Evolutionary conservation across 2,113 vertebrate genomes (phyloP), one percentile per base, ranked within the genome.

Genomic region (Cercocebus atys): DNA sequence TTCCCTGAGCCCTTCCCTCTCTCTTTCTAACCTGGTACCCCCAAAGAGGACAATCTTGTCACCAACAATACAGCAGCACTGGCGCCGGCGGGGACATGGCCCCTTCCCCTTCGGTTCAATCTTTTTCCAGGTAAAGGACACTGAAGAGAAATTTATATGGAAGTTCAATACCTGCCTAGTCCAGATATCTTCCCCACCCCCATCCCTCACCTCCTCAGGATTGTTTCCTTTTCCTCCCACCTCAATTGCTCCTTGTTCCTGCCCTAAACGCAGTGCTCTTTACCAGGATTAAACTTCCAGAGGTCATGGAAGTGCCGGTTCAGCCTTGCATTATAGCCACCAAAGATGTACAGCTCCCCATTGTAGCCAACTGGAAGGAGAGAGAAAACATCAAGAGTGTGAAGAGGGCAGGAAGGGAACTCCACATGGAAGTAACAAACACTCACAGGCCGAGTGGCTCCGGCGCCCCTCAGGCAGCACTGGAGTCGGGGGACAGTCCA

Each of bases 231-330:
- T 55, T 64, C n/a, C 80, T 88, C 22, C 40, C 79, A 80, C 25
- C 32, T 68, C 78, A 82, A 40, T 0, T 50, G 85, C 4, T 83
- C 40, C 75, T 47, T 87, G 13, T 27, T 40, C 45, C 47, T 86
- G 45, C 95, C 79, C 52, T 81, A 94, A 93, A 90, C 35, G 59
- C 11, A 93, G 82, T 32, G 72, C 47, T 96, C 73, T 93, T 99
- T 98, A 99, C 99, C 99, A 98, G 99, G 99, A 96, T 99, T 99
- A 98, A 99, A 99, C 98, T 99, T 99, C 99, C 99, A 99, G 76
- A 99, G 99, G 93, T 99, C 99, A 1, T 99, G 99, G 98, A 99
- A 99, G 98, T 99, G 99, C 83, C 99, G 99, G 98, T 99, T 99
- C 96, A 99, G 98, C 70, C 99, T 99, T 32, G 99, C 99, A 2